Conservation (phyloP, 2,113 vertebrate species). For the Mesoclemmys tuberculata region DNA sequence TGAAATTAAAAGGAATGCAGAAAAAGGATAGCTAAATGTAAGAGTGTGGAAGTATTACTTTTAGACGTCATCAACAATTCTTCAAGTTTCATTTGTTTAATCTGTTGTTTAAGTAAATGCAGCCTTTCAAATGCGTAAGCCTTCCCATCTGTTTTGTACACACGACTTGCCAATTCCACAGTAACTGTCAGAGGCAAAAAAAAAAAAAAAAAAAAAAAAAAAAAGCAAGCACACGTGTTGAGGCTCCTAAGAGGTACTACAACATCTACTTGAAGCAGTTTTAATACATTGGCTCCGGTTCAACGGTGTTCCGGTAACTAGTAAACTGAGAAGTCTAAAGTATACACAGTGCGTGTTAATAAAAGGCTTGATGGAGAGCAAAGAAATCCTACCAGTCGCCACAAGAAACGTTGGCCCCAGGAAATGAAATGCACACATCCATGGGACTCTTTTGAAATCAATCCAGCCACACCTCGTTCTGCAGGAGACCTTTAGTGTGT, state of each 20-base stretch:
- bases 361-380: neutral
- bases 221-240: neutral
- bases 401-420: fast-evolving
- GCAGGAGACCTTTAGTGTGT: neutral
- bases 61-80: neutral
- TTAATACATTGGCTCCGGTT: neutral
- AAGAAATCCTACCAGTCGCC: neutral
- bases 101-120: neutral
- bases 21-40: neutral
- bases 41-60: fast-evolving
- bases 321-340: neutral
- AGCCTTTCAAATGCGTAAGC: neutral
- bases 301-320: neutral
- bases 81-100: neutral
- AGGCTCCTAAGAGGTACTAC: neutral
- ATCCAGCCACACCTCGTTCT: neutral
- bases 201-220: neutral
- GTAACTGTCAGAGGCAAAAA: neutral
- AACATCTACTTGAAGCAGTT: neutral
- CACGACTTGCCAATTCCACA: neutral
- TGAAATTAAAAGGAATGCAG: neutral
- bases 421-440: neutral
- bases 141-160: neutral
- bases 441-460: neutral
- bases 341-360: neutral